Conservation (phyloP, 2,113 vertebrate genomes). For the Hydropotes inermis region DNA sequence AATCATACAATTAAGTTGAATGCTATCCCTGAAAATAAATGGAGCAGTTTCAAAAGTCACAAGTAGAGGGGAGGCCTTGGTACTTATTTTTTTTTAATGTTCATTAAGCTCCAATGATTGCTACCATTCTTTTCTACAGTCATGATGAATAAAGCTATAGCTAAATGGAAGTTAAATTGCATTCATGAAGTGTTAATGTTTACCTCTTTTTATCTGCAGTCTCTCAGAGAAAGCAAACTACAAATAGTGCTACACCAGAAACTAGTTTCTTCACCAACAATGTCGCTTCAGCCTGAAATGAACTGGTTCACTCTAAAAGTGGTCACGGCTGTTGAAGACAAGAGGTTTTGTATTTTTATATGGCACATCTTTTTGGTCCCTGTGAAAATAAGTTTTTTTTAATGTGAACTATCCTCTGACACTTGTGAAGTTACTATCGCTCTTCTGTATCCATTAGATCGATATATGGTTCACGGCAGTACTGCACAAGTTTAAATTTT, state of each 20-base stretch:
- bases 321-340: conserved; percentile 86
- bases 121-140: conserved; percentile 90
- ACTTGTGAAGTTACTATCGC: conserved; percentile 88
- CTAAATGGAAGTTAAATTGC: conserved; percentile 88
- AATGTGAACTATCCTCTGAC: conserved; percentile 90
- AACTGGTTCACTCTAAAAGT: conserved; percentile 87
- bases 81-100: conserved; percentile 85
- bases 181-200: conserved; percentile 88
- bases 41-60: conserved; percentile 83
- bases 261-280: conserved; percentile 86
- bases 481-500: conserved; percentile 87
- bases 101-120: conserved; percentile 89
- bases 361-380: conserved; percentile 94
- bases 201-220: conserved; percentile 88
- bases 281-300: conserved; percentile 89
- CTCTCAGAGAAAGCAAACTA: conserved; percentile 91
- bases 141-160: conserved; percentile 92
- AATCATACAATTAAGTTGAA: conserved; percentile 89
- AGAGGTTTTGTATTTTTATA: conserved; percentile 89
- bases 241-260: conserved; percentile 90
- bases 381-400: conserved; percentile 87
- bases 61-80: conserved; percentile 82
- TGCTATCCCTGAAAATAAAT: conserved; percentile 87
- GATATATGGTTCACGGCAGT: conserved; percentile 87
- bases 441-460: conserved; percentile 84